Percentiles rank a stretch among this genome's conserved stretches.
Evolutionary conservation across 1,140 invertebrate genomes (phyloP).

Genomic region (Drosophila nikananu): DNA sequence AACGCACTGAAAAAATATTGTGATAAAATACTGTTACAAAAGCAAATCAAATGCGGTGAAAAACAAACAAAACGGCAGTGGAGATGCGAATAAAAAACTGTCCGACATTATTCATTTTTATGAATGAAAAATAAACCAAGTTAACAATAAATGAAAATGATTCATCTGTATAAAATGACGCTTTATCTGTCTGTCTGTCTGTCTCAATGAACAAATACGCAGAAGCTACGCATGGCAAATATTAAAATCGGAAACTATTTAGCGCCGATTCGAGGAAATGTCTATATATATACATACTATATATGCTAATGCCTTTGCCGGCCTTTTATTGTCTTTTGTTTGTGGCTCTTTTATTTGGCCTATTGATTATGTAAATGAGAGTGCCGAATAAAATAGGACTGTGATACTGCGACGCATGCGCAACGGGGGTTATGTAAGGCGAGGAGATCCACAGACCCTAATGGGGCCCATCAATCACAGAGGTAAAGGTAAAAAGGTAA

Average conservation of each 20-base stretch:
- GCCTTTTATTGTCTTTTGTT: slow-evolving; percentile 33
- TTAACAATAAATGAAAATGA: slow-evolving; percentile 63
- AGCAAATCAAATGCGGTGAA: slow-evolving; percentile 68
- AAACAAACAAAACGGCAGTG: slow-evolving; percentile 27
- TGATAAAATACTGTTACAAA: slow-evolving; percentile 50
- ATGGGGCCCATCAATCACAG: slow-evolving; percentile 59
- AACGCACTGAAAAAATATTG: slow-evolving; percentile 38
- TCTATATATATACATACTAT: not conserved
- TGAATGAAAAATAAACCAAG: slow-evolving; percentile 63
- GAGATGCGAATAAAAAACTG: slow-evolving; percentile 30
- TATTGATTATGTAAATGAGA: slow-evolving; percentile 67
- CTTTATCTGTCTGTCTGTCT: slow-evolving; percentile 8
- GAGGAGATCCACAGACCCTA: slow-evolving; percentile 37
- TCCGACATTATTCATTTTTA: slow-evolving; percentile 68
- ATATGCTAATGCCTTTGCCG: slow-evolving; percentile 41
- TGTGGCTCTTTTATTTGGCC: slow-evolving; percentile 32
- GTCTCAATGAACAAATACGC: slow-evolving; percentile 28
- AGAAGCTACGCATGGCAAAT: slow-evolving; percentile 31
- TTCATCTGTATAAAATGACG: slow-evolving; percentile 68
- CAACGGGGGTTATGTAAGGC: slow-evolving; percentile 63
- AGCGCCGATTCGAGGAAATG: slow-evolving; percentile 58
- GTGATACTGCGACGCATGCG: slow-evolving; percentile 61
- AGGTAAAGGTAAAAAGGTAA: slow-evolving; percentile 34
- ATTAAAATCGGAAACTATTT: slow-evolving; percentile 57
- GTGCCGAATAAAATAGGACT: slow-evolving; percentile 17